Evolutionary conservation across 2,113 vertebrate species (phyloP), one percentile per base, ranked within the genome.

Genomic region (Lophotis ruficrista): DNA sequence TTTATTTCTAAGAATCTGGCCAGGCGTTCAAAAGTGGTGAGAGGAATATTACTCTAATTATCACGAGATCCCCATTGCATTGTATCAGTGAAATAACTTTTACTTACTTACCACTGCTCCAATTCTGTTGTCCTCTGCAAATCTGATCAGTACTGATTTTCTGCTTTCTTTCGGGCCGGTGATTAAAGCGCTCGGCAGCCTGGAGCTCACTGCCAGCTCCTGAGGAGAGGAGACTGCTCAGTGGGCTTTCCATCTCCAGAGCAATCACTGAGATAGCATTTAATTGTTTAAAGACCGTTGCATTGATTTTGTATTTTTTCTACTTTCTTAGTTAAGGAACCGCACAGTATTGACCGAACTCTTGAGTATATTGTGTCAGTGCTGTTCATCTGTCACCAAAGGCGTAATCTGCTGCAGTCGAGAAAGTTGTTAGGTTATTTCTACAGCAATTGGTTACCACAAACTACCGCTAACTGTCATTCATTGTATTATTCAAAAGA

Each of bases 311-410:
- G 23, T 10, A 6, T 45, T 77, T 78, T 43, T 62, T 70, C 72
- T 75, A 0, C 71, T 87, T 83, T 20, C 64, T 90, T 43, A 14
- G 76, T 89, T 66, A 66, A 90, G 91, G 1, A 73, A 14, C 68
- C 47, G 47, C 11, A 4, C 0, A 20, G 22, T 35, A 37, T 53
- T 30, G 83, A 69, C 60, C 13, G n/a, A 14, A 20, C 4, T 5
- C 7, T 4, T 1, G 28, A 22, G 51, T 16, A 3, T 27, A 4
- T 81, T 7, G 4, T 62, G 61, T 2, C 66, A 5, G 58, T 0
- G 7, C 31, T 33, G 10, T 14, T 10, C 5, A 14, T 41, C 53
- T 53, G 1, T 6, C 71, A 6, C 4, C 54, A 28, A 8, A 8
- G 41, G 5, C 15, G 35, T 3, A 23, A 75, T 7, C 14, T n/a